Evolutionary conservation across 1,140 invertebrate species (phyloP).

Genomic region (Drosophila kepulauana): DNA sequence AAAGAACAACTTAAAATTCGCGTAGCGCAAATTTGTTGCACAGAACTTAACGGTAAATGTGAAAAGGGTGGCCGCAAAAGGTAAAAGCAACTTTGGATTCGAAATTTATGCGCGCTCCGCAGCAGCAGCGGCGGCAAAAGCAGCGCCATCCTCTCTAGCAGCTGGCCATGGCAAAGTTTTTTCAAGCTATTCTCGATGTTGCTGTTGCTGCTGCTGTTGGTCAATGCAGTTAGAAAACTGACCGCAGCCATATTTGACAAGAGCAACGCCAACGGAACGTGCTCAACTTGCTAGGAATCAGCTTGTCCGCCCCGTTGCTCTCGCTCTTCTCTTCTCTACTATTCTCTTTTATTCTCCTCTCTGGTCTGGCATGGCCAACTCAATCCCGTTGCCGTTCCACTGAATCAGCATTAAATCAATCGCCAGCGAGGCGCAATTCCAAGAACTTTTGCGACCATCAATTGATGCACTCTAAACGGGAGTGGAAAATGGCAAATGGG

Average conservation of each 20-base stretch:
- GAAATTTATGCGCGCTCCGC: conserved; percentile 69
- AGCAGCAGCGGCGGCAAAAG: conserved; percentile 24
- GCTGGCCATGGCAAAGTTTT: conserved; percentile 35
- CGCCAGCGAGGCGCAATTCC: conserved; percentile 36
- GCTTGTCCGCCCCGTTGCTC: conserved; percentile 28
- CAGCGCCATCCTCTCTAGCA: neutral
- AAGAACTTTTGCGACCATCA: conserved; percentile 46
- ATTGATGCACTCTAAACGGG: conserved; percentile 53
- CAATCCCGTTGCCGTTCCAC: conserved; percentile 50
- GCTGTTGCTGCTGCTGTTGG: conserved; percentile 33
- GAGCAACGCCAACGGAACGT: conserved; percentile 62
- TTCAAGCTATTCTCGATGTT: conserved; percentile 33
- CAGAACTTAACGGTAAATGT: conserved; percentile 73
- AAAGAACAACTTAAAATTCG: conserved; percentile 27
- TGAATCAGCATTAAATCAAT: conserved; percentile 66
- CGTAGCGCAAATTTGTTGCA: conserved; percentile 55
- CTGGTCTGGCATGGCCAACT: conserved; percentile 26
- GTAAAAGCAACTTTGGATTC: conserved; percentile 73
- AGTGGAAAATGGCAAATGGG: conserved; percentile 41
- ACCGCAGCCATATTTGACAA: conserved; percentile 81
- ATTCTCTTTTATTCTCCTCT: neutral
- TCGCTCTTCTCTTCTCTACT: neutral
- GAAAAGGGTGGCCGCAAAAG: conserved; percentile 74
- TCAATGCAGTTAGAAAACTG: conserved; percentile 63
- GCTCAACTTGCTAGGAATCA: conserved; percentile 45